Evolutionary conservation across 1,140 invertebrate species (phyloP), one percentile per base, ranked within the genome.

Genomic region (Brachionus rotundiformis): DNA sequence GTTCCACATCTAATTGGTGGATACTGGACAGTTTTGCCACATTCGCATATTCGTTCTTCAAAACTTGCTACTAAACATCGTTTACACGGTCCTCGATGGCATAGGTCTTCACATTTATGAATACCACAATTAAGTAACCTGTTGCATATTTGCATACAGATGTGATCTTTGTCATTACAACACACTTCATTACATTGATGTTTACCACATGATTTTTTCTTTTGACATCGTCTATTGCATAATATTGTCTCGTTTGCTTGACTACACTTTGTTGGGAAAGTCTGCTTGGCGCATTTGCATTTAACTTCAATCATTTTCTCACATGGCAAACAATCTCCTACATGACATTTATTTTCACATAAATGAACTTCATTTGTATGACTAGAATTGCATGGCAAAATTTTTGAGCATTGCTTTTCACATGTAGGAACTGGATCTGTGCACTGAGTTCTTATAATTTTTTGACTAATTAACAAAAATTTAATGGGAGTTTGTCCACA

Each of bases 1-100:
- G 94, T 93, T 2, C 95, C 95, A 87, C 96, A 98, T 0, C 93
- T 91, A 54, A 98, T 91, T 0, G 96, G 96, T 2, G 96, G 95
- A 87, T 92, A 92, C 59, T 94, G 88, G 19, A 96, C 92, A 80
- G 92, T 91, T 0, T 90, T 89, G 0, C 95, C 95, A 88, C 96
- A 98, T 84, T 94, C 92, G 86, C 96, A 98, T 2, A 91, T 91
- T 2, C 98, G 88, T 87, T 98, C 96, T 68, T 96, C 93, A 88
- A 95, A 98, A 85, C 91, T 92, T 92, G 83, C 65, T 83, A 84
- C 27, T 13, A 68, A 39, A 16, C 61, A 82, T 44, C 59, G 33
- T 3, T 59, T 47, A 44, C 65, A 73, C 3, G 81, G 29, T 33
- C 59, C 59, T 47, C 47, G 61, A 33, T 81, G 79, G 16, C 79